phyloP scores from a whole-genome alignment of 2,113 vertebrate genomes.

The Phainopepla nitens region DNA sequence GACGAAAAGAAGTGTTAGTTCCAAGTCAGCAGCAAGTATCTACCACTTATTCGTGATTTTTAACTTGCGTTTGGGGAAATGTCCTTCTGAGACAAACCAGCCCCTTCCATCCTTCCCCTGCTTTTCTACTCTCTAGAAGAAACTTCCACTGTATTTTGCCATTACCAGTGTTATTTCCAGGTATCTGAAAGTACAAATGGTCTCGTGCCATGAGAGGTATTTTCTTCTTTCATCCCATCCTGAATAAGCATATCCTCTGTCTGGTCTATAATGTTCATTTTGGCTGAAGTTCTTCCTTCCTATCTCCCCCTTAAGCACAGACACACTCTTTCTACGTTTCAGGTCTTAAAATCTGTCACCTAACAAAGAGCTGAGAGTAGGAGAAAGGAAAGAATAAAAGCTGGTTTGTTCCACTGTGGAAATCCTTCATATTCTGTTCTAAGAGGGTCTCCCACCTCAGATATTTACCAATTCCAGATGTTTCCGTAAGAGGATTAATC shows the following conservation, averaged over 20 bases:
- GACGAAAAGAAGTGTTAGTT: not conserved
- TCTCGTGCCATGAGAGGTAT: not conserved
- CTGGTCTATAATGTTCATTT: not conserved
- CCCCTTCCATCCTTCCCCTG: not conserved
- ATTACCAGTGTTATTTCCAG: not conserved
- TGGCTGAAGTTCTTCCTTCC: not conserved
- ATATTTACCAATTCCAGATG: conserved; percentile 46
- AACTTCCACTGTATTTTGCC: not conserved
- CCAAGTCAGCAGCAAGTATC: not conserved
- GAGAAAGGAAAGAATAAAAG: conserved; percentile 29
- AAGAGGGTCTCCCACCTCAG: conserved; percentile 9
- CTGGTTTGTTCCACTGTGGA: conserved; percentile 14
- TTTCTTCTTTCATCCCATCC: not conserved
- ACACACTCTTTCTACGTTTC: not conserved
- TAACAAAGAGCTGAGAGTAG: conserved; percentile 1
- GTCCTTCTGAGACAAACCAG: not conserved
- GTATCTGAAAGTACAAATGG: not conserved
- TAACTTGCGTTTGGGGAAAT: not conserved
- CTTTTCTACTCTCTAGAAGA: not conserved
- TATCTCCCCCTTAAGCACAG: not conserved
- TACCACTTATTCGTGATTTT: not conserved
- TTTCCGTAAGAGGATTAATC: conserved; percentile 22
- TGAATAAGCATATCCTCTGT: conserved; percentile 17
- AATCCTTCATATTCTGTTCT: not conserved
- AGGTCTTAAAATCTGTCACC: not conserved